These are phyloP conservation scores for Acanthosoma haemorrhoidale DNA, from an alignment of 2,888 invertebrate species.

Conservation along the genomic window DNA sequence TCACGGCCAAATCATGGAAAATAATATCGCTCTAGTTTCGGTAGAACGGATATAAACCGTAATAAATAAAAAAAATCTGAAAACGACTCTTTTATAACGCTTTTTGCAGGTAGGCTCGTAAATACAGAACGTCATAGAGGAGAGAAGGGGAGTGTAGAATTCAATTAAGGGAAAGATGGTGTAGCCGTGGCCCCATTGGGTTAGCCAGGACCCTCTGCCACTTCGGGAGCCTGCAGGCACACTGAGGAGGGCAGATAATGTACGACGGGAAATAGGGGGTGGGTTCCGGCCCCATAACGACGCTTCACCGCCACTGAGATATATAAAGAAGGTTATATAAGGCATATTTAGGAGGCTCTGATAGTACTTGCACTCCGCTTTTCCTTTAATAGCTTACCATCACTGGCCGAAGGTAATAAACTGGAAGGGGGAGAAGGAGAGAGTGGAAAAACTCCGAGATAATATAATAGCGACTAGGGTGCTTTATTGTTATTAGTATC, in stretches of 20 bases:
- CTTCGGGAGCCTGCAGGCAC: not conserved
- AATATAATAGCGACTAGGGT: not conserved
- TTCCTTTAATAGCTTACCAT: conserved; percentile 10
- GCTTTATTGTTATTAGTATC: not conserved
- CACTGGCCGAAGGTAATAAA: not conserved
- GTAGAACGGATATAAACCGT: too few species aligned
- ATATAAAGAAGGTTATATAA: conserved; percentile 13
- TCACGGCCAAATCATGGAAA: too few species aligned
- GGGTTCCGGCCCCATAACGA: conserved; percentile 13
- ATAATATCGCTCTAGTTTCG: too few species aligned
- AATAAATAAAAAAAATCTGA: too few species aligned
- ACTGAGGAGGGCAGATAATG: not conserved
- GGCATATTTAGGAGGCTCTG: conserved; percentile 7
- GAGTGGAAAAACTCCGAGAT: too few species aligned
- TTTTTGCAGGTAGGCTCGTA: too few species aligned
- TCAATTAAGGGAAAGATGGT: not conserved
- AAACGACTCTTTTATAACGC: too few species aligned
- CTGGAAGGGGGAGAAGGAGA: too few species aligned
- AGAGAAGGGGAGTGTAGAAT: not conserved
- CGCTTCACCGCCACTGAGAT: not conserved
- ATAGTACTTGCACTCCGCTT: not conserved
- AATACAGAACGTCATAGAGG: too few species aligned
- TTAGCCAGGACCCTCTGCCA: not conserved
- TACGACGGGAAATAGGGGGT: conserved; percentile 18
- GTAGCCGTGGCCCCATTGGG: not conserved